These are phyloP conservation scores for Chaetura pelagica DNA, from an alignment of 2,113 vertebrate genomes.

Conservation along the genomic window DNA sequence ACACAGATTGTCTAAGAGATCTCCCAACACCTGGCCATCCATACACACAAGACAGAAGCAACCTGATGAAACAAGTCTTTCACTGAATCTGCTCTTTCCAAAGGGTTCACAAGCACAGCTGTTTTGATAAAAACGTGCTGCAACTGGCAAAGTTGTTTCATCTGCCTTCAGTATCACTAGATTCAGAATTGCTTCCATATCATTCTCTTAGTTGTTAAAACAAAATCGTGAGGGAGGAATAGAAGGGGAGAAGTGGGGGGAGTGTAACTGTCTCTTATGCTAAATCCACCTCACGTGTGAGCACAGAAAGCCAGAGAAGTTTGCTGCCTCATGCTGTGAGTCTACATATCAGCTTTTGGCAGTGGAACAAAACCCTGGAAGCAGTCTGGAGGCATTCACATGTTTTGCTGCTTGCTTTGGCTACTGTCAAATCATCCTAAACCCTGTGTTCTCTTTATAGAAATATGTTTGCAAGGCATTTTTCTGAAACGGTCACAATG, in stretches of 20 bases:
- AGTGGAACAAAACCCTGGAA: slow-evolving; percentile 55
- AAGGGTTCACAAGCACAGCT: not conserved
- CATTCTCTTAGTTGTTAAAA: not conserved
- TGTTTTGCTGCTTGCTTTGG: slow-evolving; percentile 60
- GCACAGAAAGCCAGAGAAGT: slow-evolving; percentile 15
- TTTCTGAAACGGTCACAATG: not conserved
- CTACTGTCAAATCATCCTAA: slow-evolving; percentile 10
- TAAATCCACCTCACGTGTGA: not conserved
- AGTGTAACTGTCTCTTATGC: not conserved
- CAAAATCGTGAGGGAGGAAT: not conserved
- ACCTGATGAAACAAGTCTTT: not conserved
- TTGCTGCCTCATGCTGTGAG: slow-evolving; percentile 65
- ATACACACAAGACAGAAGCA: not conserved
- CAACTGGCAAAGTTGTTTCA: not conserved
- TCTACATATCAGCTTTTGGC: slow-evolving; percentile 24
- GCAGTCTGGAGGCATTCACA: slow-evolving; percentile 28
- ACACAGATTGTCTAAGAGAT: not conserved
- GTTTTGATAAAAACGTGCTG: not conserved
- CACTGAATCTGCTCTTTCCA: not conserved
- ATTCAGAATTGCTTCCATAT: not conserved
- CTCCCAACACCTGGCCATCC: not conserved
- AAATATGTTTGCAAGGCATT: not conserved
- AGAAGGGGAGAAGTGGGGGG: not conserved
- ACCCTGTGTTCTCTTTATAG: not conserved
- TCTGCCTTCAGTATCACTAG: not conserved